These are phyloP conservation scores for Argyrosomus japonicus DNA, from an alignment of 2,113 vertebrate species.

Conservation along the genomic window DNA sequence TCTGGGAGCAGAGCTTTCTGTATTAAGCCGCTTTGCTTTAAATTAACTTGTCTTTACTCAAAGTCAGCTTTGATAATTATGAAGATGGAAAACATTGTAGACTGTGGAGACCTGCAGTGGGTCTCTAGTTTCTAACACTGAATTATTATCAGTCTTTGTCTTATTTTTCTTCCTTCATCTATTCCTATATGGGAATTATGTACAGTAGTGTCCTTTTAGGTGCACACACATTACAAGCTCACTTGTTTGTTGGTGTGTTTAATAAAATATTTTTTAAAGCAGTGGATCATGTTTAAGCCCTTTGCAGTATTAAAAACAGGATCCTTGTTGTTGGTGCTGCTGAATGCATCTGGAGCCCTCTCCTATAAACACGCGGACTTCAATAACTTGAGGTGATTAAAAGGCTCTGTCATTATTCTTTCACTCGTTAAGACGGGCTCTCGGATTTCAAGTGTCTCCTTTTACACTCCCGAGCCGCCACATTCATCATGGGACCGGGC, in stretches of 20 bases:
- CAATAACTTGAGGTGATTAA: conserved; percentile 81
- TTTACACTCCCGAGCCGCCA: conserved; percentile 94
- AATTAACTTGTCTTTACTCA: conserved; percentile 10
- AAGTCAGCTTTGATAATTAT: conserved; percentile 1
- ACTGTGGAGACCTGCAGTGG: neutral
- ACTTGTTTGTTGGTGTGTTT: conserved; percentile 16
- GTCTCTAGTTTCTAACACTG: neutral
- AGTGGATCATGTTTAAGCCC: neutral
- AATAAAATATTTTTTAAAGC: neutral
- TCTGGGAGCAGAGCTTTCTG: neutral
- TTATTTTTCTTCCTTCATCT: neutral
- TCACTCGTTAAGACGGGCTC: conserved; percentile 83
- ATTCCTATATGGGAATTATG: neutral
- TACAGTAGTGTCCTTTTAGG: neutral
- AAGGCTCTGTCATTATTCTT: conserved; percentile 81
- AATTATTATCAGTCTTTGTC: neutral
- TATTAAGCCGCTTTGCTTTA: neutral
- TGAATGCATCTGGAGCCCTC: conserved; percentile 51
- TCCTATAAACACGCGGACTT: conserved; percentile 63
- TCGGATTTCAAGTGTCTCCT: conserved; percentile 99
- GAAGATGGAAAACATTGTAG: neutral
- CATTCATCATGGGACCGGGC: conserved; percentile 92
- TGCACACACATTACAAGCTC: neutral
- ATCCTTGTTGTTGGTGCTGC: conserved; percentile 23
- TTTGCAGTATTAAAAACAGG: conserved; percentile 11